phyloP scores from a whole-genome alignment of 2,888 invertebrate species.

The Muschampia staudingeri region DNA sequence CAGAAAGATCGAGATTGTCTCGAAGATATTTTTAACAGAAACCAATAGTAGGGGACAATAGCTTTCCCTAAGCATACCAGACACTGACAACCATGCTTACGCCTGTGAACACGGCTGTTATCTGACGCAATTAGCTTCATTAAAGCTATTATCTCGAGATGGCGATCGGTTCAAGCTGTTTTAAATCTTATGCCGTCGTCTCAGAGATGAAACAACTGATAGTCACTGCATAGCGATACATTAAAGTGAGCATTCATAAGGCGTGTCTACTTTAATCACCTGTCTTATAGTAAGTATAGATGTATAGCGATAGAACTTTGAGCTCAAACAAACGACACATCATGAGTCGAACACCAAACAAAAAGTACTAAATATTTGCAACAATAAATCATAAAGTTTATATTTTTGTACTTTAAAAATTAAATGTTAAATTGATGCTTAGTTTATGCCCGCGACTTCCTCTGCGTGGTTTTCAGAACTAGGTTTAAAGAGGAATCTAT shows the following conservation, averaged over 20 bases:
- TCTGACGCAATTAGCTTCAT: conserved; percentile 53
- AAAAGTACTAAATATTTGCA: too few species aligned
- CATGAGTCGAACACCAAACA: too few species aligned
- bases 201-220: conserved; percentile 11
- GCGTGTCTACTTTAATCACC: conserved; percentile 25
- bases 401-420: too few species aligned
- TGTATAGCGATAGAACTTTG: not conserved
- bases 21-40: not conserved
- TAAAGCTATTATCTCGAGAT: conserved; percentile 30
- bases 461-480: too few species aligned
- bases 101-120: conserved; percentile 52
- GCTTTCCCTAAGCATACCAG: conserved; percentile 48
- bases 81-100: conserved; percentile 50
- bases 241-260: conserved; percentile 41
- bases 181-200: conserved; percentile 1
- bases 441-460: too few species aligned
- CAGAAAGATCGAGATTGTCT: not conserved
- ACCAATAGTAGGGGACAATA: conserved; percentile 37
- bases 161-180: conserved; percentile 24
- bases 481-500: too few species aligned
- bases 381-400: too few species aligned
- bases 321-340: not conserved
- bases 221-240: conserved; percentile 39
- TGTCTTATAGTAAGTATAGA: conserved; percentile 23
- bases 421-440: too few species aligned